Percentiles rank a stretch among this genome's conserved stretches.
Conservation (phyloP, 2,113 vertebrate species). For the Bubo scandiacus region DNA sequence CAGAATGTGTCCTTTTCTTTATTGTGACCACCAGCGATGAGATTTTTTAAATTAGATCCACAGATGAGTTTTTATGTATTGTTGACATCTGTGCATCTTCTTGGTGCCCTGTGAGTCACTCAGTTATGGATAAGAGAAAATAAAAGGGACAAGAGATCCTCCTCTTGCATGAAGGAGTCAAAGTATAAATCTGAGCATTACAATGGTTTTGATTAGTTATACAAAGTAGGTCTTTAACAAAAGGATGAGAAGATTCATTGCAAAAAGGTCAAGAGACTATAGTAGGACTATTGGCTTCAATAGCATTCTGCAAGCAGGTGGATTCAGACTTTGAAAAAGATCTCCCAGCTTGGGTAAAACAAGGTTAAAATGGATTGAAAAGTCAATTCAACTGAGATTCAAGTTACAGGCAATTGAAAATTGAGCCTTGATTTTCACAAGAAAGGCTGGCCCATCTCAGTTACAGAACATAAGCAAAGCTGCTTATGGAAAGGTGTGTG, state of each 20-base stretch:
- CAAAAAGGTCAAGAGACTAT: background rate
- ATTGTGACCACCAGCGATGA: background rate
- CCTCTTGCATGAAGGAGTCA: background rate
- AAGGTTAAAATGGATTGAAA: background rate
- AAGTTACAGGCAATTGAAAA: background rate
- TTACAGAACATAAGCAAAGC: background rate
- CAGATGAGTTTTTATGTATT: background rate
- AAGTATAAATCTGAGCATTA: background rate
- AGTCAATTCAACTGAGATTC: background rate
- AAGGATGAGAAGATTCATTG: background rate
- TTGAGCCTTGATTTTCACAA: background rate
- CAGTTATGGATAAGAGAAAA: background rate
- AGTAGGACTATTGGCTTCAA: background rate
- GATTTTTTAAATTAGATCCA: background rate
- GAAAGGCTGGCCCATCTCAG: background rate
- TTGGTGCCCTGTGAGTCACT: background rate
- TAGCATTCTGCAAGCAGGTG: background rate
- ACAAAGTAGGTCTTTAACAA: background rate
- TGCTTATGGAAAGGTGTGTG: background rate
- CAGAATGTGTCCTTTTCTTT: background rate
- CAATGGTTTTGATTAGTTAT: background rate
- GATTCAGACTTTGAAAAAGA: background rate
- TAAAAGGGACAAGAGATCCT: background rate
- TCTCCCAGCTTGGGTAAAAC: background rate
- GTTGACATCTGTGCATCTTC: background rate